phyloP scores from a whole-genome alignment of 2,888 invertebrate species.

The Unio delphinus region DNA sequence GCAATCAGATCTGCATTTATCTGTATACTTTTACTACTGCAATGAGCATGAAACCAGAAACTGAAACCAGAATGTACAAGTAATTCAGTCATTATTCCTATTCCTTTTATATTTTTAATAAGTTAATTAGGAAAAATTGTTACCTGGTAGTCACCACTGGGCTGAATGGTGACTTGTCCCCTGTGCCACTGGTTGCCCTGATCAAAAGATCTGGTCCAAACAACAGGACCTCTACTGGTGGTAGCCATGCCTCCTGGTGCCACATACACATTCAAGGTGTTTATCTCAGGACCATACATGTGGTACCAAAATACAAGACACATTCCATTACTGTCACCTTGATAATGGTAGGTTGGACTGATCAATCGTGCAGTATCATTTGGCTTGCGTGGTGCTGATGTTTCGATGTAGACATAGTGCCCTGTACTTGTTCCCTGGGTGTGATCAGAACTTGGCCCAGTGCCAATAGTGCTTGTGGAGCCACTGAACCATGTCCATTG shows the following conservation, averaged over 20 bases:
- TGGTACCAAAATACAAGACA: conserved; percentile 59
- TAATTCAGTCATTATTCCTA: no score
- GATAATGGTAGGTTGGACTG: conserved; percentile 37
- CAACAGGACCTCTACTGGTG: conserved; percentile 11
- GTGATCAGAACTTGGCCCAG: conserved; percentile 59
- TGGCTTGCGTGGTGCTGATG: conserved; percentile 42
- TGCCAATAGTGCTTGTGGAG: conserved; percentile 38
- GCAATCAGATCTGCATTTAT: no score
- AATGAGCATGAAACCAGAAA: no score
- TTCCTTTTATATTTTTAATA: no score
- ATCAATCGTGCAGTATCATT: conserved; percentile 51
- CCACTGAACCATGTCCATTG: conserved; percentile 53
- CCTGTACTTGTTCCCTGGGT: conserved; percentile 48
- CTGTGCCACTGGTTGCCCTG: conserved; percentile 56
- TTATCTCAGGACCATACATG: conserved; percentile 56
- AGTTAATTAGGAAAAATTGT: background rate
- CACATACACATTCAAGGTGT: conserved; percentile 49
- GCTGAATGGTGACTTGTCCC: conserved; percentile 44
- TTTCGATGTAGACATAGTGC: conserved; percentile 57
- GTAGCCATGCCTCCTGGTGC: conserved; percentile 23
- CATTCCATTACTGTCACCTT: conserved; percentile 18
- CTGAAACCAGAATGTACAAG: no score
- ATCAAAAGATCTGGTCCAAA: conserved; percentile 56
- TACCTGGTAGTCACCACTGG: conserved; percentile 51
- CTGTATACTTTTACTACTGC: no score